A percentile compares a stretch with the other conserved stretches of the same genome.
Conservation (phyloP, 1,140 invertebrate species). For the Anastatus disparis region DNA sequence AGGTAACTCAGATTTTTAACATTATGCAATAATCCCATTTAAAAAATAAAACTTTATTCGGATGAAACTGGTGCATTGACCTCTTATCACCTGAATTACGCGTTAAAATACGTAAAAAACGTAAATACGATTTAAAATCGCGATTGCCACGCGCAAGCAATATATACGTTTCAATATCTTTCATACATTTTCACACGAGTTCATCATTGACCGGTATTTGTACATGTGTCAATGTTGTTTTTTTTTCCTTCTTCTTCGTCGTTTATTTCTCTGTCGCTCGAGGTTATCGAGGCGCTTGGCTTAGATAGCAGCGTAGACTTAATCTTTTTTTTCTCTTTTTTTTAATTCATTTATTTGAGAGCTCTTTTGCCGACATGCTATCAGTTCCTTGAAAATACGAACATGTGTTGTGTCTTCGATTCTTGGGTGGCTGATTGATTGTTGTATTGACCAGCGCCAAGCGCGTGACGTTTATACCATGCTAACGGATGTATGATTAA, state of each 20-base stretch:
- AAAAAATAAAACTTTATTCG: too few relatives aligned
- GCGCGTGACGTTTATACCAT: slow-evolving; percentile 40
- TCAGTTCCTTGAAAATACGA: slow-evolving; percentile 47
- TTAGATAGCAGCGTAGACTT: slow-evolving; percentile 17
- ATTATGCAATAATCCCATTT: too few relatives aligned
- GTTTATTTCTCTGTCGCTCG: slow-evolving; percentile 19
- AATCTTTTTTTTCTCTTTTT: too few relatives aligned
- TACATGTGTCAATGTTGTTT: neutral
- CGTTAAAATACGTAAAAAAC: neutral
- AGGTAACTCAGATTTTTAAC: too few relatives aligned
- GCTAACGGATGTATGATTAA: too few relatives aligned
- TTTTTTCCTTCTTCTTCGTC: neutral
- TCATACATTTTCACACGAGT: too few relatives aligned
- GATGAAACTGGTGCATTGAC: slow-evolving; percentile 15
- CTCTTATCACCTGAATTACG: slow-evolving; percentile 24
- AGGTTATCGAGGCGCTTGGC: slow-evolving; percentile 53
- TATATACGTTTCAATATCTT: too few relatives aligned
- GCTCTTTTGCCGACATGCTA: slow-evolving; percentile 25
- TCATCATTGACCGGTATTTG: slow-evolving; percentile 7
- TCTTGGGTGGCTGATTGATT: slow-evolving; percentile 44
- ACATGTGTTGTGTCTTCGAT: slow-evolving; percentile 53
- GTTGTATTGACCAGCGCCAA: slow-evolving; percentile 10
- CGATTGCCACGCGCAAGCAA: neutral
- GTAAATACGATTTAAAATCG: neutral
- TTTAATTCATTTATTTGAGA: slow-evolving; percentile 4